Conservation (phyloP, 2,888 invertebrate genomes). For the Neoascia interrupta region DNA sequence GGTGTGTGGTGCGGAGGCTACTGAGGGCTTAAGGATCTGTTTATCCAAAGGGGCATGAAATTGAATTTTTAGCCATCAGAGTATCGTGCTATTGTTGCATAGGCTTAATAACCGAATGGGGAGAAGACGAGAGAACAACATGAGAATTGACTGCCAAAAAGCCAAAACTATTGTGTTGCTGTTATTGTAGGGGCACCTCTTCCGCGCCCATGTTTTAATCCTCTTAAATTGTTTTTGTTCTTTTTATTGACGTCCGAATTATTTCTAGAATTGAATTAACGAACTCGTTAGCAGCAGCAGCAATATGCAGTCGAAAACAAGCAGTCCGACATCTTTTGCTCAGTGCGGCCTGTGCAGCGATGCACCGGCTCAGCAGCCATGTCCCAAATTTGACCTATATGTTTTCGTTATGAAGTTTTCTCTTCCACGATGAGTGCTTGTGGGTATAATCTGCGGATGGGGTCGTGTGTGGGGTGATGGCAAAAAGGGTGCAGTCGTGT, state of each 20-base stretch:
- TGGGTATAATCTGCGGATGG: neutral
- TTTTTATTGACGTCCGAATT: conserved; percentile 46
- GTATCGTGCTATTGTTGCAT: conserved; percentile 39
- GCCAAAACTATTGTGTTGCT: conserved; percentile 59
- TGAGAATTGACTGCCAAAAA: conserved; percentile 33
- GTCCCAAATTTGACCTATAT: conserved; percentile 26
- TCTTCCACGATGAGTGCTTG: neutral
- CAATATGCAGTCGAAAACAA: conserved; percentile 14
- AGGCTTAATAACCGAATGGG: conserved; percentile 9
- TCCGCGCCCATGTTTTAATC: conserved; percentile 36
- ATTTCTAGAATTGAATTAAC: conserved; percentile 56
- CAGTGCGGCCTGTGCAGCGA: conserved; percentile 15
- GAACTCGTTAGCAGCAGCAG: conserved; percentile 42
- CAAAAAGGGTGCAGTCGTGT: conserved; percentile 34
- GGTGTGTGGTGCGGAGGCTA: conserved; percentile 23
- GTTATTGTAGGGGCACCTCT: conserved; percentile 39
- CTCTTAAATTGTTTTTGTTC: conserved; percentile 49
- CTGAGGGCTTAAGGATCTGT: conserved; percentile 62
- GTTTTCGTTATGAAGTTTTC: conserved; percentile 18
- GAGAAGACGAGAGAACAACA: conserved; percentile 9
- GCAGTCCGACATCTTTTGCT: no score
- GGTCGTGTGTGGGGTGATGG: no score
- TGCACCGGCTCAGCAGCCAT: neutral
- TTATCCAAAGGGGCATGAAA: conserved; percentile 76
- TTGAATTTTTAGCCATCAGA: conserved; percentile 73